Conservation (phyloP, 2,888 invertebrate species). For the Drosophila trichaetosa region DNA sequence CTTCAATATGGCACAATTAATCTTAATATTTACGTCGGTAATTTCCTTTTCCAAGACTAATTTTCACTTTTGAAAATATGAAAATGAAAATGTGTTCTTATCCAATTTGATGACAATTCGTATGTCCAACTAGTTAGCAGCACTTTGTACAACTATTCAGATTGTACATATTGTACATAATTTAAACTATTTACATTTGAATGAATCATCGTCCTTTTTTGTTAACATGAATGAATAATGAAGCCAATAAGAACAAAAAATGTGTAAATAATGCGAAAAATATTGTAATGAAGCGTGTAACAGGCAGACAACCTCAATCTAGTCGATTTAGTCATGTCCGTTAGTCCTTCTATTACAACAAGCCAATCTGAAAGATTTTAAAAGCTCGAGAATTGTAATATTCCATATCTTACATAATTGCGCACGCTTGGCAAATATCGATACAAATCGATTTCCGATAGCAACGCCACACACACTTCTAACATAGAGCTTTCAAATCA, state of each 20-base stretch:
- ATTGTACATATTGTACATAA: not conserved
- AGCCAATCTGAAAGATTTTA: not conserved
- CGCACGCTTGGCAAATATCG: not conserved
- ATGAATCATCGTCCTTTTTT: not conserved
- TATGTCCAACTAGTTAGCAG: not conserved
- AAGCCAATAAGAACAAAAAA: not conserved
- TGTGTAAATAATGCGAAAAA: not conserved
- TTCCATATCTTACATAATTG: no score
- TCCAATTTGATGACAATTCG: not conserved
- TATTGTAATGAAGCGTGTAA: not conserved
- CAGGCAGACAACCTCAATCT: not conserved
- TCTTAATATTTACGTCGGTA: not conserved
- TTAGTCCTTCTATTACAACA: not conserved
- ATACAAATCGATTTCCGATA: not conserved
- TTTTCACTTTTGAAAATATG: not conserved
- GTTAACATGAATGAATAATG: not conserved
- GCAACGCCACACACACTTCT: no score
- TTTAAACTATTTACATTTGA: not conserved
- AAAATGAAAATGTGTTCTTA: not conserved
- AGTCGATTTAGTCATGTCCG: not conserved
- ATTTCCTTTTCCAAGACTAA: not conserved
- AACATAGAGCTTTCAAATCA: no score
- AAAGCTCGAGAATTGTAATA: not conserved
- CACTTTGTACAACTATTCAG: not conserved
- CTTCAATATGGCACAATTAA: not conserved